Evolutionary conservation across 2,113 vertebrate species (phyloP).

Genomic region (Falcunculus frontatus): DNA sequence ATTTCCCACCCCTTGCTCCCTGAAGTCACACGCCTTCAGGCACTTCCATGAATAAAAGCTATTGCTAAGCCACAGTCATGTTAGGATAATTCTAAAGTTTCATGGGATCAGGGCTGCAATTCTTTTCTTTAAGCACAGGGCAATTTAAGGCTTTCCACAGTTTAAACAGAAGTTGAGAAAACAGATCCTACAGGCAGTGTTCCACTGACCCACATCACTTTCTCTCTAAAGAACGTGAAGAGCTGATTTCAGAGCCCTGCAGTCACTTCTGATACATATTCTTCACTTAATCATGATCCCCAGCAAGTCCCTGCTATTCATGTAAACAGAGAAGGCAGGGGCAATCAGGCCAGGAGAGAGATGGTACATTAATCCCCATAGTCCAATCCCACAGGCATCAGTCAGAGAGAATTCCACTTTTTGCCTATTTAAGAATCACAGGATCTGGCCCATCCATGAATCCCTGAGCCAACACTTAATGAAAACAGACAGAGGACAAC

Average conservation of each 20-base stretch:
- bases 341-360: neutral
- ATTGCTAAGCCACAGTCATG: constrained; percentile 28
- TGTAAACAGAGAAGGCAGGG: neutral
- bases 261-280: neutral
- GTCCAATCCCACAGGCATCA: neutral
- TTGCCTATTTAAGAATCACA: neutral
- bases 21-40: constrained; percentile 1
- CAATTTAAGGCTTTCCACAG: constrained; percentile 12
- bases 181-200: neutral
- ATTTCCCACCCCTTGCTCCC: neutral
- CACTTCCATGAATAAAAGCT: constrained; percentile 52
- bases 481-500: constrained; percentile 39
- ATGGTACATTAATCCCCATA: neutral
- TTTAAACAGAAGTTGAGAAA: neutral
- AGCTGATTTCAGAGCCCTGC: neutral
- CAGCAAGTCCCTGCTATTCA: neutral
- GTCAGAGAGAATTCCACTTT: neutral
- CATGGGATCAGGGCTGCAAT: constrained; percentile 1
- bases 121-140: neutral
- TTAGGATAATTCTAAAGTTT: neutral
- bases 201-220: neutral
- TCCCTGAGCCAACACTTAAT: neutral
- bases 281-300: neutral
- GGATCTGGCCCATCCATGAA: neutral
- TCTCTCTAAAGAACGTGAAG: neutral